Base-by-base conservation (phyloP, 2,113 vertebrate species). In the Cyanoliseus patagonus region DNA sequence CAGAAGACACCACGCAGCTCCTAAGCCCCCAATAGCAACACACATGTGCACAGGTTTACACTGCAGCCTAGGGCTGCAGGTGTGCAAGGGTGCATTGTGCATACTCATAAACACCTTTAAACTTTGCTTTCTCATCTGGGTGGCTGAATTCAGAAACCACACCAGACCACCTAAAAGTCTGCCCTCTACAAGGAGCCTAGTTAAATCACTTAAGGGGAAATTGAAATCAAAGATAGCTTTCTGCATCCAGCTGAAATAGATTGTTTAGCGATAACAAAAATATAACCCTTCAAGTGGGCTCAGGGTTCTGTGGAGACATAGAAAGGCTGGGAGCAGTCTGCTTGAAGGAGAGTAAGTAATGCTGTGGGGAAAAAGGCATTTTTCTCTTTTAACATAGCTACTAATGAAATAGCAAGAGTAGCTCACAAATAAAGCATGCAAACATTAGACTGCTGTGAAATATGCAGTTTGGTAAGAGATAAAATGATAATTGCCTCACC, bases 401-500 rank as follows among this genome's bases (percentile, higher is more conserved):
- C 81, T 87, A 91, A 92, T 7, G 13, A 88, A 78, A 92, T 17
- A 89, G 47, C 55, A 39, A 44, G 66, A 68, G 41, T 2, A 12
- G 63, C 41, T 89, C 41, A 89, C 59, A 93, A 88, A 70, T 46
- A 88, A 89, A 92, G 91, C 90, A 89, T 0, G 9, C 81, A 92
- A 88, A 85, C 53, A 59, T 53, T 35, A 62, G 35, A 4, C 74
- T 73, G 55, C 92, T 35, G 47, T 44, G 17, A 94, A 66, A 92
- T 92, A 92, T 51, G 67, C 86, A 59, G 46, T n/a, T 94, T n/a
- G 70, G 83, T 85, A 96, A 79, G 83, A 96, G 84, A 92, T 86
- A 95, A 95, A 96, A 90, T 35, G 92, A 90, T 61, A 91, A 95
- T 80, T 83, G 53, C 18, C 91, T 96, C 53, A 79, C 92, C 88